Evolutionary conservation across 2,888 invertebrate species (phyloP), one percentile per base, ranked within the genome.

Genomic region (Andrena bicolor): DNA sequence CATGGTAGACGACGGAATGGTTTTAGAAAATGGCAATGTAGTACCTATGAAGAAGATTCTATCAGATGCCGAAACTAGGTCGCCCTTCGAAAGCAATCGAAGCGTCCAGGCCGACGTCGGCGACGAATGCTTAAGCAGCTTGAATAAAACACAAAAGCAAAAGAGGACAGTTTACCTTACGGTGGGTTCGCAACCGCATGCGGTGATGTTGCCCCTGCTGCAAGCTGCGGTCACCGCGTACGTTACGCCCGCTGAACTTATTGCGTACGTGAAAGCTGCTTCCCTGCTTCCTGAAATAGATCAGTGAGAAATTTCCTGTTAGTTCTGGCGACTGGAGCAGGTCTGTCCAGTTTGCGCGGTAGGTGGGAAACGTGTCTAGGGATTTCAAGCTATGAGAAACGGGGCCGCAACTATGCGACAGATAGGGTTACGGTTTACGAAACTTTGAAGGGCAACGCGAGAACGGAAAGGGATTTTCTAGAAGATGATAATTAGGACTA

Each of bases 201-300:
- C 95, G 35, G 97, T 97, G 87, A 99, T 96, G 93, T 98, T 98
- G 71, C 99, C 99, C 71, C 98, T 96, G 88, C 98, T 97, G 94
- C 99, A 99, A 61, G 98, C 98, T 75, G 97, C 97, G 84, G 98
- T 98, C 79, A 99, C 96, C 66, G 98, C 97, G 93, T 98, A 98
- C 74, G 98, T 97, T 69, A 98, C 98, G 20, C 98, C 99, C 0
- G 99, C 99, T 70, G 98, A 97, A 82, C 97, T 97, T 91, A 99
- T 97, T 72, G 99, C 99, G 94, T 99, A 98, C 1, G 98, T 97
- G 94, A 97, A 99, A 60, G 99, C 99, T 3, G 99, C 98, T 94
- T 99, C 99, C 87, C 97, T 96, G 86, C 97, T 98, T 85, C 97
- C 99, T 98, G 94, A 51, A 94, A 94, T 86, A 82, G 83, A 83